Evolutionary conservation across 2,888 invertebrate species (phyloP).

Genomic region (Lithophane leautieri): DNA sequence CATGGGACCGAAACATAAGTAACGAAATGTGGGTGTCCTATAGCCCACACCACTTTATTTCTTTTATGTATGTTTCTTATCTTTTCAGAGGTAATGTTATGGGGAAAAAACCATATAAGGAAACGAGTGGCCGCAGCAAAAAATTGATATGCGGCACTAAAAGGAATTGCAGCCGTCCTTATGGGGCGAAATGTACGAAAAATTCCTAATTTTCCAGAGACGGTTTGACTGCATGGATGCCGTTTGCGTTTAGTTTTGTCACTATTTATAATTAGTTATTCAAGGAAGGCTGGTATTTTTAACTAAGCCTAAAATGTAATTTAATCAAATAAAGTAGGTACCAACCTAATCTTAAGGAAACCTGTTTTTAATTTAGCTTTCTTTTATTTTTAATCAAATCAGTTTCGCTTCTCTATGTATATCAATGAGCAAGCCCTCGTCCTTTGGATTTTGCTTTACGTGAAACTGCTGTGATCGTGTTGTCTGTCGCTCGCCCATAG

Average conservation of each 20-base stretch:
- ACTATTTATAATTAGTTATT: not conserved
- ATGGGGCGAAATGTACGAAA: conserved; percentile 71
- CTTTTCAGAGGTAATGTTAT: conserved; percentile 79
- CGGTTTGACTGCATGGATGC: not conserved
- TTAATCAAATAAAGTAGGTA: conserved; percentile 6
- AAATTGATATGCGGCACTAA: conserved; percentile 70
- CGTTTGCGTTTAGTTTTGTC: not conserved
- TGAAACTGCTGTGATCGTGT: not conserved
- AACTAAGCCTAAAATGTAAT: conserved; percentile 4
- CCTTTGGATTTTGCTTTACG: not conserved
- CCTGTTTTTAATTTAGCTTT: not conserved
- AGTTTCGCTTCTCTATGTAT: not conserved
- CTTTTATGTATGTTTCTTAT: conserved; percentile 4
- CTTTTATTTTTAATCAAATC: too few relatives aligned
- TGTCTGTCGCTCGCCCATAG: too few relatives aligned
- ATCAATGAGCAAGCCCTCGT: not conserved
- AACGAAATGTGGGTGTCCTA: too few relatives aligned
- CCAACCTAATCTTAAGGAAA: not conserved
- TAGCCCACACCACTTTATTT: not conserved
- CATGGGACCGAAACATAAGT: not conserved
- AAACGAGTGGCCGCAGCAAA: conserved; percentile 55
- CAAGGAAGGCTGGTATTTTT: not conserved
- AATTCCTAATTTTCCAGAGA: not conserved
- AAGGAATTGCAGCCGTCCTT: conserved; percentile 70
- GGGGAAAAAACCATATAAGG: conserved; percentile 74